phyloP scores from a whole-genome alignment of 1,140 invertebrate genomes.

The Manduca sexta region DNA sequence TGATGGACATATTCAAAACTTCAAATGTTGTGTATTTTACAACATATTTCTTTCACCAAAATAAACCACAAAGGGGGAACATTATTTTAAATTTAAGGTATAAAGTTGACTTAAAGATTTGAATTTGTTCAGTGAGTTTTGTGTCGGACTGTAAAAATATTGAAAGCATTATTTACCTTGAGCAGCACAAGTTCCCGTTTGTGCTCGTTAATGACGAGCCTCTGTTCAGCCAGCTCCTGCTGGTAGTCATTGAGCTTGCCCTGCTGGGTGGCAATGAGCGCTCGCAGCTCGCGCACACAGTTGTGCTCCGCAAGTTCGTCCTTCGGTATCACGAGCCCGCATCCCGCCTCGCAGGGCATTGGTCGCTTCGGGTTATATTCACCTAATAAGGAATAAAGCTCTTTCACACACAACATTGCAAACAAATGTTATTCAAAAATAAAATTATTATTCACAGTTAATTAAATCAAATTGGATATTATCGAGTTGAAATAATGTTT shows the following conservation, averaged over 20 bases:
- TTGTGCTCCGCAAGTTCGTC: conserved; percentile 96
- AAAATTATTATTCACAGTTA: no score
- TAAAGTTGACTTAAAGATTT: no score
- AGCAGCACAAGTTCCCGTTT: conserved; percentile 90
- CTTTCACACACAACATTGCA: not conserved
- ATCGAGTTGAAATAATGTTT: no score
- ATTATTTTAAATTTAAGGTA: no score
- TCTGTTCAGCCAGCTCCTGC: conserved; percentile 88
- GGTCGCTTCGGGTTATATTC: conserved; percentile 91
- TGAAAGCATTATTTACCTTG: conserved; percentile 73
- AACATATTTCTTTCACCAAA: no score
- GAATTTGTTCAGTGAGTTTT: no score
- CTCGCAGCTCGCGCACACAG: conserved; percentile 90
- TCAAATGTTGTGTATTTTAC: no score
- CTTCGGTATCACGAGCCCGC: conserved; percentile 94
- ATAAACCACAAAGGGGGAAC: no score
- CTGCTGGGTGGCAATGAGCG: conserved; percentile 89
- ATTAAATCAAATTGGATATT: no score
- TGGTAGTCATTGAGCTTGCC: conserved; percentile 90
- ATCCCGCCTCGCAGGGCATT: conserved; percentile 93
- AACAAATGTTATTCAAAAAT: no score
- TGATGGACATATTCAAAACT: no score
- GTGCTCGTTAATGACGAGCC: conserved; percentile 90
- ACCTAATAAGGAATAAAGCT: conserved; percentile 26
- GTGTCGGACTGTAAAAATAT: no score